Conservation (phyloP, 2,797 vertebrate species). For the Yasuhikotakia modesta region DNA sequence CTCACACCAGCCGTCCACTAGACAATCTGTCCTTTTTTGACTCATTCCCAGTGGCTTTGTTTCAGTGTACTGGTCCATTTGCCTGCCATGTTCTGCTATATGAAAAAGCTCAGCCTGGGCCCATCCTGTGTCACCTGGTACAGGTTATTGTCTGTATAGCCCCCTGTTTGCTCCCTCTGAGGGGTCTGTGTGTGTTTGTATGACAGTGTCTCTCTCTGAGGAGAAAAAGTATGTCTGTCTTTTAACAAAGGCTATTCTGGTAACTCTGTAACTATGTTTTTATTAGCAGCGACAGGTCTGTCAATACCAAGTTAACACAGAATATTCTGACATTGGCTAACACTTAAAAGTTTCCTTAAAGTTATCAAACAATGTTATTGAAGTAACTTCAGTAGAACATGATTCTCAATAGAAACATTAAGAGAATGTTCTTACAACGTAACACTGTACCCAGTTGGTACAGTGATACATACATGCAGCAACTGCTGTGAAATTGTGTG, state of each 20-base stretch:
- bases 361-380: no score
- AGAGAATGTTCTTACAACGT: no score
- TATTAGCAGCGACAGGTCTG: slow-evolving; percentile 19
- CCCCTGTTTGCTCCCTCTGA: slow-evolving; percentile 1
- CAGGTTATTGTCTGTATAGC: slow-evolving; percentile 14
- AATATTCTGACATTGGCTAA: no score
- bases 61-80: slow-evolving; percentile 31
- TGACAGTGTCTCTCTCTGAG: background rate
- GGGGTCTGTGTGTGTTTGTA: slow-evolving; percentile 11
- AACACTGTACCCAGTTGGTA: no score
- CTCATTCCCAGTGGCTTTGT: slow-evolving; percentile 18
- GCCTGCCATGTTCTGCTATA: slow-evolving; percentile 31
- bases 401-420: no score
- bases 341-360: no score
- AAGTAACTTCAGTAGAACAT: no score
- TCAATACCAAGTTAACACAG: background rate
- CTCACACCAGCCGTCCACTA: background rate
- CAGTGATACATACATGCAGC: no score
- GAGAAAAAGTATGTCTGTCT: slow-evolving; percentile 2
- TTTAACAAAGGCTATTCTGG: slow-evolving; percentile 10
- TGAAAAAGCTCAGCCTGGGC: slow-evolving; percentile 29
- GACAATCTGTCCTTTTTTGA: background rate
- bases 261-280: slow-evolving; percentile 14
- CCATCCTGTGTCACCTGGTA: slow-evolving; percentile 28
- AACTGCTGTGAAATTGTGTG: background rate